Base-by-base conservation (phyloP, 2,113 vertebrate species). In the Forbesichthys agassizii region DNA sequence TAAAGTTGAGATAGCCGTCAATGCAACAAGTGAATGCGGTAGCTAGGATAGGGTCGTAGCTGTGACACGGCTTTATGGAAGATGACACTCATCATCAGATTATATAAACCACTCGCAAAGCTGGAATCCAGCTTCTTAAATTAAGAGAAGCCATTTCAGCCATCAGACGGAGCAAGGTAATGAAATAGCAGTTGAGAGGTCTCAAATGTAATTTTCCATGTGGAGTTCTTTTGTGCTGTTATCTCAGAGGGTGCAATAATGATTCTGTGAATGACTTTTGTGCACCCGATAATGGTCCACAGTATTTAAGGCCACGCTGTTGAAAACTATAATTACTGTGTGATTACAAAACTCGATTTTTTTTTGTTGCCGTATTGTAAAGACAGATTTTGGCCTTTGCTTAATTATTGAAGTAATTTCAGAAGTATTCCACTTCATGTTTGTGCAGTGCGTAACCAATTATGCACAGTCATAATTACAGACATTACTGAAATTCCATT, bases 151-250 rank as follows among this genome's bases (percentile, higher is more conserved):
- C 88, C 89, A 92, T 93, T 93, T 93, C 83, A 90, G 79, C 84
- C 84, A 86, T 90, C 90, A 84, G 86, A 86, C 86, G 83, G 86
- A 89, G 84, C 87, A 80, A 85, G 88, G 91, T 93, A 93, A 93
- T 93, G 88, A 92, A 93, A 92, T 84, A 92, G 89, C 91, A 91
- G 90, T 92, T 87, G 87, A 92, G 87, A 89, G 85, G 89, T 87
- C 88, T 89, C 85, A 92, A 91, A 93, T 91, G 91, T 90, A 92
- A 93, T 93, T 93, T 93, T 92, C 90, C 83, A 88, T 85, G 90
- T 88, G 84, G 88, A 86, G 86, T 89, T 90, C 89, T 92, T 92
- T 92, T 91, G 90, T 91, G 88, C 84, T 63, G 87, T 91, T 93
- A 92, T 92, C 91, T 91, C 87, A 84, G 85, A 91, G 89, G 89